Conservation (phyloP, 2,888 invertebrate species). For the Acholoe squamosa region DNA sequence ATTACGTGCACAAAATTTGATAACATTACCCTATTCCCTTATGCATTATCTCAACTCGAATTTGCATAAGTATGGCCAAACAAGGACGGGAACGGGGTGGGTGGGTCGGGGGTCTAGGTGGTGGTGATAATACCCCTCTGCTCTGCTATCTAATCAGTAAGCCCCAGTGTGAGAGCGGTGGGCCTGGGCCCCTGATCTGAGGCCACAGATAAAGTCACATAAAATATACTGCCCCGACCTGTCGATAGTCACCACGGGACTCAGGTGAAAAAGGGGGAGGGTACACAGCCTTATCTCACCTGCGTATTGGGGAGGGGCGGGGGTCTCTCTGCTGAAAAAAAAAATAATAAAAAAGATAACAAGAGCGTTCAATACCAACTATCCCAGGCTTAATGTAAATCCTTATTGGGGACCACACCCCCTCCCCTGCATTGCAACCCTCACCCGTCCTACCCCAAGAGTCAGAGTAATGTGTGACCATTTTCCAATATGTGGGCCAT, state of each 20-base stretch:
- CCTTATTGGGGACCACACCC: too few species aligned
- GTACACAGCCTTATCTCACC: constrained; percentile 29
- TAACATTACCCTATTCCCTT: not conserved
- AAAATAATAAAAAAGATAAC: too few species aligned
- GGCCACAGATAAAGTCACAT: constrained; percentile 22
- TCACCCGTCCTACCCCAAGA: not conserved
- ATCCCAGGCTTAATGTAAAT: too few species aligned
- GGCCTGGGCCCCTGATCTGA: not conserved
- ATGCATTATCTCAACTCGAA: not conserved
- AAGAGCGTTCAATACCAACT: too few species aligned
- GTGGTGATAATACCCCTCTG: constrained; percentile 4
- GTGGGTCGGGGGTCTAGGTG: constrained; percentile 1
- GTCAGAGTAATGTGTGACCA: too few species aligned
- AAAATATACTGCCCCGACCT: constrained; percentile 41
- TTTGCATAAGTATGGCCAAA: constrained; percentile 27
- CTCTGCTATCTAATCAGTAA: not conserved
- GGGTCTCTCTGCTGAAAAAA: too few species aligned
- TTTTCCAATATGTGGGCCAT: not conserved
- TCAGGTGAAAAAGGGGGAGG: constrained; percentile 41
- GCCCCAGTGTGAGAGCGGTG: constrained; percentile 9
- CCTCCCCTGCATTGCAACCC: not conserved
- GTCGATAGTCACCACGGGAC: constrained; percentile 9
- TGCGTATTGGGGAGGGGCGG: not conserved
- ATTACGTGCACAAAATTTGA: too few species aligned
- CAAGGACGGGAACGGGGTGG: constrained; percentile 8